Base-by-base conservation (phyloP, 2,888 invertebrate genomes). In the Hypena proboscidalis region DNA sequence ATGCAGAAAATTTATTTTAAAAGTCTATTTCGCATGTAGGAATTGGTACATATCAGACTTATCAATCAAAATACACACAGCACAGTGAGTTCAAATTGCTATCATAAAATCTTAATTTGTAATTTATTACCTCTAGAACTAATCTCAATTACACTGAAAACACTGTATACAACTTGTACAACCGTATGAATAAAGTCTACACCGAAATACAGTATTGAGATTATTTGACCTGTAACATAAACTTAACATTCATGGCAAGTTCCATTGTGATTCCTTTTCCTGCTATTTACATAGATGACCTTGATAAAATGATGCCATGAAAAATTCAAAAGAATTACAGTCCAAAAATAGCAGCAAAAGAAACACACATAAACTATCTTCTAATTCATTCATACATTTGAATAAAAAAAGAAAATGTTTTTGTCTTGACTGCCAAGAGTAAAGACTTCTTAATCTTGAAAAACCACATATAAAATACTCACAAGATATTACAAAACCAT, bases 221-320 rank as follows among this genome's bases (percentile, higher is more conserved):
- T 14, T n/a, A 8, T 39, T 20, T 26, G 8, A 11, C n/a, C 10
- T n/a, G 17, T 31, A n/a, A 14, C n/a, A 6, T 3, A 3, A 7
- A 21, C 29, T 25, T 29, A 11, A 17, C 9, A 35, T 41, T 23
- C 15, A 22, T 34, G 22, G 8, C 22, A 45, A 40, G 23, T 25
- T 39, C 33, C 22, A 53, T 58, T 58, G 39, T 52, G 29, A n/a
- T 30, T 7, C 21, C 15, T 45, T 56, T 48, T 41, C 27, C 45
- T 44, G 35, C 21, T 32, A 49, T 54, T 62, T 35, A 30, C 59
- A 47, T 31, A 50, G 54, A 58, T 27, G 33, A 38, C 37, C 29
- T 38, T 44, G 20, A 44, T 27, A 38, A 11, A 10, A n/a, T n/a
- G n/a, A n/a, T n/a, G n/a, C n/a, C 17, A 29, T 1, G 0, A 5